Evolutionary conservation across 2,113 vertebrate genomes (phyloP), one percentile per base, ranked within the genome.

Genomic region (Pterocles gutturalis): DNA sequence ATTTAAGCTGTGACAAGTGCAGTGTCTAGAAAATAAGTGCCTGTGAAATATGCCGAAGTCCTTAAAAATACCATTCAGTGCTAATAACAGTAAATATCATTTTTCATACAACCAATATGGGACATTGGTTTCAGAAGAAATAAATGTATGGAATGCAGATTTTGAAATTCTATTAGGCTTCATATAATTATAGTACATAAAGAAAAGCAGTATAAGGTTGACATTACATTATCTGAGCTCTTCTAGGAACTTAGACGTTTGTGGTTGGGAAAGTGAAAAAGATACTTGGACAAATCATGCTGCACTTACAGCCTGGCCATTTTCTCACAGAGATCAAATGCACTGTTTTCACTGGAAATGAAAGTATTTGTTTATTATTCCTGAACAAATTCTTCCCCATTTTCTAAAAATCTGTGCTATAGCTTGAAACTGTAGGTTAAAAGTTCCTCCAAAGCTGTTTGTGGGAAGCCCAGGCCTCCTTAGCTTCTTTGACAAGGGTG

Each of bases 401-500:
- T 97, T 97, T 96, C 91, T 89, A 90, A 97, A 97, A 97, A 94
- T 77, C 95, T 95, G 22, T 89, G 92, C 96, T 97, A 55, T 91
- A 93, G 96, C 93, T 98, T 97, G 96, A 96, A 98, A 98, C 97
- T 94, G 94, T 90, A 98, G 98, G 98, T 98, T 98, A 95, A 98
- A 98, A 98, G 98, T 98, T 98, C 97, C 96, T 96, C 96, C 96
- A 96, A 95, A 98, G 97, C 97, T 97, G 98, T 98, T 97, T 98
- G 98, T 98, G 98, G 98, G 98, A 97, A 98, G 97, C 98, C 97
- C 91, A 93, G 96, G 97, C 98, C 98, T 98, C 98, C 98, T 98
- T 98, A 98, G 98, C 98, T 98, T 96, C 97, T 96, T 96, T 98
- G 98, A 98, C 98, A 99, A 98, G 98, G 98, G 98, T 98, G 94